phyloP scores from a whole-genome alignment of 2,888 invertebrate species.

The Allacma fusca region DNA sequence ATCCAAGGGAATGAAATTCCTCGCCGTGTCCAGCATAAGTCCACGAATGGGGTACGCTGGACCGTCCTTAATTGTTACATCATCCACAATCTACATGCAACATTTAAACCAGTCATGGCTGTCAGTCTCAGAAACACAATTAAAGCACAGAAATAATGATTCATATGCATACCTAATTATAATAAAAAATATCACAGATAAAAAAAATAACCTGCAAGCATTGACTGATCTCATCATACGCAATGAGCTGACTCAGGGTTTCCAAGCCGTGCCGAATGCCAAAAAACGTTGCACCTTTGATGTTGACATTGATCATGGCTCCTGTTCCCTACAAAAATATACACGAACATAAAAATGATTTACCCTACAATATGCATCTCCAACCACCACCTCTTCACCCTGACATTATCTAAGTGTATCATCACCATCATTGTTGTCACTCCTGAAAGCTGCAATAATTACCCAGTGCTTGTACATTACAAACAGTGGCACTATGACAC shows the following conservation, averaged over 20 bases:
- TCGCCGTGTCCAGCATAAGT: slow-evolving; percentile 84
- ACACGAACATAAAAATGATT: too few relatives aligned
- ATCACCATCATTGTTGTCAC: too few relatives aligned
- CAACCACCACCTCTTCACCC: too few relatives aligned
- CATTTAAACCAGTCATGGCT: slow-evolving; percentile 7
- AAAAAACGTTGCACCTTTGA: slow-evolving; percentile 67
- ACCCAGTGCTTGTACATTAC: too few relatives aligned
- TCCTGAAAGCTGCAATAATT: too few relatives aligned
- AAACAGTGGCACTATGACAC: too few relatives aligned
- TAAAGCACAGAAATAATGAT: too few relatives aligned
- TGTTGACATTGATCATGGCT: slow-evolving; percentile 48
- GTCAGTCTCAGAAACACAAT: not conserved
- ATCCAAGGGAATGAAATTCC: slow-evolving; percentile 82
- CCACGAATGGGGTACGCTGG: slow-evolving; percentile 74
- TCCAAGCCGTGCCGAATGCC: slow-evolving; percentile 81
- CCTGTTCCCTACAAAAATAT: slow-evolving; percentile 34
- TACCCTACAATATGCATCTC: too few relatives aligned
- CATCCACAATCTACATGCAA: slow-evolving; percentile 47
- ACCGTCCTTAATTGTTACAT: slow-evolving; percentile 48
- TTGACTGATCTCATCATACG: slow-evolving; percentile 62
- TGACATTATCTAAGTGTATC: too few relatives aligned
- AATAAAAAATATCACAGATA: not conserved
- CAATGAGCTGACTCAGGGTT: slow-evolving; percentile 75
- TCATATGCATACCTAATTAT: too few relatives aligned
- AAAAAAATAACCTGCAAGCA: slow-evolving; percentile 66